Percentiles rank a stretch among this genome's conserved stretches.
These are phyloP conservation scores for Rhynchonycteris naso DNA, from an alignment of 2,797 vertebrate species.

Conservation along the genomic window DNA sequence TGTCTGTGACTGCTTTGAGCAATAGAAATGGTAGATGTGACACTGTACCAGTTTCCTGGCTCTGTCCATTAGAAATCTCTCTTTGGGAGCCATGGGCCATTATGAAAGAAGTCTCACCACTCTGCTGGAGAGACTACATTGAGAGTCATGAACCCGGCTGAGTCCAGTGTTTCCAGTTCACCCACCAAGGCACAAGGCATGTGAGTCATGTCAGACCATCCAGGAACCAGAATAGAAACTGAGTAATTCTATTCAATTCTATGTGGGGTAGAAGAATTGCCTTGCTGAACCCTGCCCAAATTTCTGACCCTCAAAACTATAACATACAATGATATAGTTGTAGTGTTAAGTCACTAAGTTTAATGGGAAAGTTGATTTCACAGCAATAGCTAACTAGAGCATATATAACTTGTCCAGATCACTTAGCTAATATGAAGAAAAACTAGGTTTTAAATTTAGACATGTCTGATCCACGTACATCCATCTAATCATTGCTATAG, in stretches of 20 bases:
- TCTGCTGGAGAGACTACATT: neutral
- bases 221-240: neutral
- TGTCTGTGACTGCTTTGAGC: neutral
- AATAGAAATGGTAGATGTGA: neutral
- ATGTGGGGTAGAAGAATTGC: neutral
- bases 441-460: neutral
- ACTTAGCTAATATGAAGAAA: neutral
- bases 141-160: neutral
- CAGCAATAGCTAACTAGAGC: neutral
- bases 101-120: neutral
- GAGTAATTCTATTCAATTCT: neutral
- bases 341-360: neutral
- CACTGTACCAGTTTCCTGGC: neutral
- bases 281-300: neutral
- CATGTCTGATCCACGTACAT: neutral
- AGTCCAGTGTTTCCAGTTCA: neutral
- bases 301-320: neutral
- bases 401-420: neutral
- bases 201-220: neutral
- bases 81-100: neutral
- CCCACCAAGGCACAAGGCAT: neutral
- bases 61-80: neutral
- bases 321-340: neutral
- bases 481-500: neutral
- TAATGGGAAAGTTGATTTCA: neutral